A percentile compares a stretch with the other conserved stretches of the same genome.
phyloP scores from a whole-genome alignment of 2,888 invertebrate genomes.

The Parapristionchus giblindavisi region DNA sequence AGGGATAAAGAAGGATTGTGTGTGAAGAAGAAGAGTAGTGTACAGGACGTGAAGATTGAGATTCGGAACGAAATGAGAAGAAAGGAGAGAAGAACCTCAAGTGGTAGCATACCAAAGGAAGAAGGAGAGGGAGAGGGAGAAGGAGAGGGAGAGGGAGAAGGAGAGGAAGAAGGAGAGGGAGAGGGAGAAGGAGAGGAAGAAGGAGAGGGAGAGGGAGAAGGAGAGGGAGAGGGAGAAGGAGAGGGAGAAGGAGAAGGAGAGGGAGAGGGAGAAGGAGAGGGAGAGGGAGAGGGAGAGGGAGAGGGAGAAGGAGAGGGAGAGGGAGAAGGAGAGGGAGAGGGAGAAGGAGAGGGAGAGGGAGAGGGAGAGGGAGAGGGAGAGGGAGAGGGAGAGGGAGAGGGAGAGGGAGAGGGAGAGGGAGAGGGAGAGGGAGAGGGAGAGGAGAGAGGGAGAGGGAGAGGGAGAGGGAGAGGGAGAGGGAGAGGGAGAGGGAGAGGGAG shows the following conservation, averaged over 20 bases:
- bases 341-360: neutral
- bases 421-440: neutral
- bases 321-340: too few relatives aligned
- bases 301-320: neutral
- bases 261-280: too few relatives aligned
- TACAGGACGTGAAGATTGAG: too few relatives aligned
- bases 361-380: neutral
- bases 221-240: neutral
- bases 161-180: neutral
- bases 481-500: neutral
- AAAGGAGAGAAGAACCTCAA: neutral
- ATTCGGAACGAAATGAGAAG: too few relatives aligned
- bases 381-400: neutral
- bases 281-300: neutral
- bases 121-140: neutral
- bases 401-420: neutral
- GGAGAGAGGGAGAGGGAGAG: neutral
- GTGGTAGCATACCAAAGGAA: neutral
- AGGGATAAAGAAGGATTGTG: too few relatives aligned
- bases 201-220: neutral
- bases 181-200: too few relatives aligned
- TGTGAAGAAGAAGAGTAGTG: too few relatives aligned
- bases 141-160: neutral
- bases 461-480: neutral
- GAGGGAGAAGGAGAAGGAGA: slow-evolving; percentile 13